Evolutionary conservation across 2,888 invertebrate genomes (phyloP).

Genomic region (Ophioninae sp.): DNA sequence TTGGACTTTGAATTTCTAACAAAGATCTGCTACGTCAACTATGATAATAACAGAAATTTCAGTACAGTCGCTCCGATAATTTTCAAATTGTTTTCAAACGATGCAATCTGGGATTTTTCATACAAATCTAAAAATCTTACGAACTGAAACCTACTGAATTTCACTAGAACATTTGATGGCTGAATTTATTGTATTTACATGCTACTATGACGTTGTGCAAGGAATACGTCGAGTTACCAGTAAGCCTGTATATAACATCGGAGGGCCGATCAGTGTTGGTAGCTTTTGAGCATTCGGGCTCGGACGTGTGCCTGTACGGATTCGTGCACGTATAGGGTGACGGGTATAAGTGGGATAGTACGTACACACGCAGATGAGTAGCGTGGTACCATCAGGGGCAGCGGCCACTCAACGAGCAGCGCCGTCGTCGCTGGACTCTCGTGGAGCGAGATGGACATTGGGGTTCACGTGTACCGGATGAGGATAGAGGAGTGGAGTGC

Average conservation of each 20-base stretch:
- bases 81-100: too few species aligned
- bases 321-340: neutral
- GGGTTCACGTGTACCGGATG: slow-evolving; percentile 28
- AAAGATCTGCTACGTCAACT: too few species aligned
- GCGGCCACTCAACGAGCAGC: slow-evolving; percentile 68
- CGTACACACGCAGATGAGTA: neutral
- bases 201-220: too few species aligned
- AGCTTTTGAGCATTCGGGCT: slow-evolving; percentile 37
- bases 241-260: neutral
- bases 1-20: too few species aligned
- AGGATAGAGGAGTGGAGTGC: slow-evolving; percentile 61
- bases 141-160: too few species aligned
- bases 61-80: too few species aligned
- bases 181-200: too few species aligned
- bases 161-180: too few species aligned
- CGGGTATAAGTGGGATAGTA: slow-evolving; percentile 2
- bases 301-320: slow-evolving; percentile 7
- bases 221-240: too few species aligned
- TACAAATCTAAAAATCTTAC: too few species aligned
- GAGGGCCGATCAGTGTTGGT: slow-evolving; percentile 2
- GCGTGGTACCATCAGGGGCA: slow-evolving; percentile 14
- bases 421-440: slow-evolving; percentile 53
- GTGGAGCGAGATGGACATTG: slow-evolving; percentile 53
- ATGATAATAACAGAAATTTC: too few species aligned
- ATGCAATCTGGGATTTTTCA: too few species aligned